Conservation (phyloP, 2,113 vertebrate species). For the Ornithorhynchus anatinus region DNA sequence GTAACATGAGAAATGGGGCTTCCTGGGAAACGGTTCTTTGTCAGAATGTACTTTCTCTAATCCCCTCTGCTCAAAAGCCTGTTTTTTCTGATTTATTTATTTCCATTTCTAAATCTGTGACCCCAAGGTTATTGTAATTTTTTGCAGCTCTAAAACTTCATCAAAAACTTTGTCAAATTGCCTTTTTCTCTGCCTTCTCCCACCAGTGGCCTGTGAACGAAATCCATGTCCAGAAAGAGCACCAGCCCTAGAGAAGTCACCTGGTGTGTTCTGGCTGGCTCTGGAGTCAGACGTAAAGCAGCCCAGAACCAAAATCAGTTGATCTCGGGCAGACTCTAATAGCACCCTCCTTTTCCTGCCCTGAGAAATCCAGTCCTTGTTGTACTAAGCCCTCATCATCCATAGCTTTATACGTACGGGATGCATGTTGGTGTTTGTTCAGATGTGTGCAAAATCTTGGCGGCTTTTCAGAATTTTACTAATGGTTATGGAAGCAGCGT, state of each 20-base stretch:
- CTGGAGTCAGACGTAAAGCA: too few relatives aligned
- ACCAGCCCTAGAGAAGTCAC: background rate
- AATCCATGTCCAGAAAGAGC: background rate
- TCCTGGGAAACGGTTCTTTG: constrained; percentile 45
- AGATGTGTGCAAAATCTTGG: too few relatives aligned
- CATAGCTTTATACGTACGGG: too few relatives aligned
- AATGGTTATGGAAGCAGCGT: too few relatives aligned
- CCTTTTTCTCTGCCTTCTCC: background rate
- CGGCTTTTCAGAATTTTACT: too few relatives aligned
- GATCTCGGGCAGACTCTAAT: too few relatives aligned
- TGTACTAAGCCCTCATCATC: too few relatives aligned
- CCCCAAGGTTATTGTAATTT: background rate
- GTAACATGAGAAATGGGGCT: constrained; percentile 7
- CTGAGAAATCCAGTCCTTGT: too few relatives aligned
- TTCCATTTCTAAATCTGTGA: constrained; percentile 26
- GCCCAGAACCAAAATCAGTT: too few relatives aligned
- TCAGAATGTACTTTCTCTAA: constrained; percentile 56
- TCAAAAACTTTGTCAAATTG: background rate
- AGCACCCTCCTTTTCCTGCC: too few relatives aligned
- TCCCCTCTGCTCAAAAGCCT: constrained; percentile 38
- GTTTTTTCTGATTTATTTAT: background rate
- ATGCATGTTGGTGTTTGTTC: too few relatives aligned
- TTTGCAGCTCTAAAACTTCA: background rate
- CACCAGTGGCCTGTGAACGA: background rate
- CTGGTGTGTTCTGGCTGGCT: too few relatives aligned